These are phyloP conservation scores for Microctenopoma lineatum DNA, from an alignment of 2,797 vertebrate species.

Conservation along the genomic window DNA sequence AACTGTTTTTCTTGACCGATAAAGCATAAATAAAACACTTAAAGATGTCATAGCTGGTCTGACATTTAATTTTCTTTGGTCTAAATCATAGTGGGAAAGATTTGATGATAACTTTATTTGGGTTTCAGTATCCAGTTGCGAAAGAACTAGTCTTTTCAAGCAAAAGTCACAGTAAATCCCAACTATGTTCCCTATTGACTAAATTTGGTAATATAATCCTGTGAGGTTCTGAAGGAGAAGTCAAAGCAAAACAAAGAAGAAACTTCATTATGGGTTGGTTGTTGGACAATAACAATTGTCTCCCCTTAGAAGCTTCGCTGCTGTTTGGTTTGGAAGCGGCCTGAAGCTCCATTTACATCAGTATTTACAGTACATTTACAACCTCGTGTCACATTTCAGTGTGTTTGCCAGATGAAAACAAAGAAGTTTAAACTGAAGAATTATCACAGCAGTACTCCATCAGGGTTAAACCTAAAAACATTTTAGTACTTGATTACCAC, in stretches of 20 bases:
- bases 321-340: not conserved
- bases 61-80: conserved; percentile 9
- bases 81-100: not conserved
- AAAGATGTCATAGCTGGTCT: not conserved
- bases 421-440: not conserved
- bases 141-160: not conserved
- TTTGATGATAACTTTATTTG: conserved; percentile 4
- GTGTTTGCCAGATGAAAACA: too few relatives aligned
- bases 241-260: conserved; percentile 11
- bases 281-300: not conserved
- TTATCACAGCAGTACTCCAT: not conserved
- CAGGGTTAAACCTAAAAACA: too few relatives aligned
- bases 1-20: not conserved
- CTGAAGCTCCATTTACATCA: not conserved
- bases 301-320: not conserved
- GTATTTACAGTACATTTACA: too few relatives aligned
- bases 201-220: not conserved
- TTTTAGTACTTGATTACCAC: too few relatives aligned
- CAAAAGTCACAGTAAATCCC: not conserved
- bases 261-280: not conserved
- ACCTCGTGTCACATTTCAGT: too few relatives aligned
- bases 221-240: conserved; percentile 4
- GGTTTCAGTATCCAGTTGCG: not conserved
- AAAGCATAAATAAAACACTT: conserved; percentile 20
- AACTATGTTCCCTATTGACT: not conserved